phyloP scores from a whole-genome alignment of 2,888 invertebrate genomes.

The Cerastis rubricosa region DNA sequence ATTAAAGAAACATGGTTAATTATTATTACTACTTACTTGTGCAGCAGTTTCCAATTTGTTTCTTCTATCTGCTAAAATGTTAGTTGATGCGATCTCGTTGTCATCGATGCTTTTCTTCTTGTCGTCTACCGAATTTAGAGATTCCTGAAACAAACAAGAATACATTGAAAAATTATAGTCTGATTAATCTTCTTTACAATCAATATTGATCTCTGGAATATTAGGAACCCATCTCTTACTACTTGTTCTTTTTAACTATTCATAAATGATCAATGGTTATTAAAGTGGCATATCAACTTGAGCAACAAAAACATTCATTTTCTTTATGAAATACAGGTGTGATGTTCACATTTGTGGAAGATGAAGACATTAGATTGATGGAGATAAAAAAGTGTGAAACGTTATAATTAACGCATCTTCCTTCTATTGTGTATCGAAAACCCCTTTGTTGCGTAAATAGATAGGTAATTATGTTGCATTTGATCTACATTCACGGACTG shows the following conservation, averaged over 20 bases:
- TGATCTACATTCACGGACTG: slow-evolving; percentile 72
- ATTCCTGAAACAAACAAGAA: slow-evolving; percentile 83
- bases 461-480: slow-evolving; percentile 55
- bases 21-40: slow-evolving; percentile 80
- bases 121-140: slow-evolving; percentile 85
- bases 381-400: slow-evolving; percentile 52
- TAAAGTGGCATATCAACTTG: background rate
- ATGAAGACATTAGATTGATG: slow-evolving; percentile 42
- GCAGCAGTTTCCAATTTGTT: slow-evolving; percentile 91
- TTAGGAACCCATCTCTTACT: background rate
- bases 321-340: slow-evolving; percentile 12
- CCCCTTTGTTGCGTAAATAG: slow-evolving; percentile 72
- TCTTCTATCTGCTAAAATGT: slow-evolving; percentile 87
- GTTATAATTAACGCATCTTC: slow-evolving; percentile 64
- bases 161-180: background rate
- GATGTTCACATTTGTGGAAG: slow-evolving; percentile 17
- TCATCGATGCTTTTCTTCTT: slow-evolving; percentile 87
- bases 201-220: background rate
- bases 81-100: slow-evolving; percentile 80
- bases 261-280: slow-evolving; percentile 1
- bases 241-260: background rate
- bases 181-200: background rate
- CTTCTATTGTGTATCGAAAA: slow-evolving; percentile 66
- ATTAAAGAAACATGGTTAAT: background rate
- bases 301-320: background rate